Base-by-base conservation (phyloP, 2,797 vertebrate species). In the Acanthurus lineatus region DNA sequence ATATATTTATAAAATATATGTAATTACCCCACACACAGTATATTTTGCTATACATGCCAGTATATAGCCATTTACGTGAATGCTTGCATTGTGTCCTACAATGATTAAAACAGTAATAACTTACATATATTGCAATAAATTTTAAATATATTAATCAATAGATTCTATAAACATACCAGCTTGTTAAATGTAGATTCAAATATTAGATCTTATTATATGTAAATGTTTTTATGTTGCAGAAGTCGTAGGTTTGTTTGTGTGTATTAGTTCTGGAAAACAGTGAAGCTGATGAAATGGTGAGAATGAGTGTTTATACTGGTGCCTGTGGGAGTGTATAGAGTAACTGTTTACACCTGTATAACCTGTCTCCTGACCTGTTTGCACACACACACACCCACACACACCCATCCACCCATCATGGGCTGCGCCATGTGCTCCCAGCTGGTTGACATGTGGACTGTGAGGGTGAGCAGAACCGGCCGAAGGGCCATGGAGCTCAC, bases 391-490 rank as follows among this genome's bases (percentile, higher is more conserved):
- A 19, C 56, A 35, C 51, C 14, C 61, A 48, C 61, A 53, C 58
- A 19, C 56, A 35, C 51, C 14, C 61, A 48, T 44, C 44, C 58
- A 35, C 48, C 16, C 42, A 22, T 40, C 40, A 90, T 95, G 88
- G 89, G 94, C 47, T 95, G 94, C 28, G 91, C 90, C 16, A 84
- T 95, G 82, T 96, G 95, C 67, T 93, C 86, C 7, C 95, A 94
- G 76, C 88, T 96, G 86, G 83, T 93, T 0, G 93, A 95, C 80
- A 90, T 89, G 88, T 96, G 92, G 93, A 87, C 83, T 2, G 60
- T 91, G 73, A 91, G 87, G 15, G 69, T 53, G 44, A 86, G 85
- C 40, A 45, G 82, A 63, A 75, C 72, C 0, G 75, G 90, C 64
- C 72, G 85, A 54, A 82, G 91, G 66, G 89, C 90, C 52, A 78